Evolutionary conservation across 2,888 invertebrate species (phyloP), one percentile per base, ranked within the genome.

Genomic region (Agrochola circellaris): DNA sequence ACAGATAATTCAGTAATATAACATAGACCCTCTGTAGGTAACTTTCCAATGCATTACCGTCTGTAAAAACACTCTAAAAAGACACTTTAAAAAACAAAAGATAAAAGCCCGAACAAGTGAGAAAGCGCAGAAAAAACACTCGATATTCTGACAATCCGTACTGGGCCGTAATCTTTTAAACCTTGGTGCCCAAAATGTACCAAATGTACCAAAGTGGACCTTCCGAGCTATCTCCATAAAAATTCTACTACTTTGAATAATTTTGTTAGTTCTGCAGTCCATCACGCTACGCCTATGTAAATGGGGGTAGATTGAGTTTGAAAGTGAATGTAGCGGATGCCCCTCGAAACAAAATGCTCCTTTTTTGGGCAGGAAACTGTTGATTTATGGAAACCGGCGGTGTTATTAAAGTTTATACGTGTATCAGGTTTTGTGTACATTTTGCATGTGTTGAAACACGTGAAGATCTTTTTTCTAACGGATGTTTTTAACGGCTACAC

Each of bases 241-340:
- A 94, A 94, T 92, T 93, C 92, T 87, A 86, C 93, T 94, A 93
- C 94, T 95, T 95, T 95, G 95, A 96, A 96, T 96, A 96, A 96
- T 95, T 93, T 93, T 94, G 95, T 96, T 95, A 95, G 93, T 92
- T 91, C 91, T 91, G 86, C 93, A 91, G 94, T 93, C 93, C 93
- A 93, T 95, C 95, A 93, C 86, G 90, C 90, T 85, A 83, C 85
- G 92, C 94, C 94, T 94, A 95, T 95, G 95, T 93, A 95, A 96
- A 96, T 96, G 92, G 89, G 71, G 88, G 90, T 87, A 91, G 94
- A 94, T 94, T 93, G 94, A 93, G 94, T 94, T 94, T 91, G 74
- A 83, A 87, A 87, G 79, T 82, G 68, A 83, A 75, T 84, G 83
- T 82, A 72, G 73, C 78, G 70, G 74, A 74, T 79, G 82, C 66